A percentile compares a stretch with the other conserved stretches of the same genome.
These are phyloP conservation scores for Sterna hirundo DNA, from an alignment of 2,113 vertebrate species.

Conservation along the genomic window DNA sequence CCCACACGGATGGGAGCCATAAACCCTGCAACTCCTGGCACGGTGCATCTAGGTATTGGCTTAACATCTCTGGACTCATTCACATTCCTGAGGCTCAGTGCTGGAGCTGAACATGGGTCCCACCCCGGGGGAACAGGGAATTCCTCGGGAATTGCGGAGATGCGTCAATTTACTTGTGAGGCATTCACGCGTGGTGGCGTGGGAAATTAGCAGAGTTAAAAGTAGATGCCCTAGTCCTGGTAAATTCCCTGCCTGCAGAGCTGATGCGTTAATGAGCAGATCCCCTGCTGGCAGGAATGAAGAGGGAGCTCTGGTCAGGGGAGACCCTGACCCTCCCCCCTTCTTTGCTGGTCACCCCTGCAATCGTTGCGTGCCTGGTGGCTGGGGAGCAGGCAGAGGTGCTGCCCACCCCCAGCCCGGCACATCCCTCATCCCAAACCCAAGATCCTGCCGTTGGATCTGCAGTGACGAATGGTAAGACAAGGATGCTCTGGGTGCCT, in stretches of 20 bases:
- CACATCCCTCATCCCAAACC: not conserved
- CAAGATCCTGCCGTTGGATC: not conserved
- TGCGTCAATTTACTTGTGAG: not conserved
- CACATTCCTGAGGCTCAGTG: not conserved
- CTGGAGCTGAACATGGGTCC: not conserved
- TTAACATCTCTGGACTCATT: not conserved
- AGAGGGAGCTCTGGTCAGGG: not conserved
- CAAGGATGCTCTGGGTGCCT: not conserved
- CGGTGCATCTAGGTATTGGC: not conserved
- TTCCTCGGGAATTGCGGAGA: not conserved
- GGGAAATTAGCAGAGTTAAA: not conserved
- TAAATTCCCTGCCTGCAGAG: not conserved
- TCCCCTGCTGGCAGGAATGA: not conserved
- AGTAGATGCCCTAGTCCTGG: not conserved
- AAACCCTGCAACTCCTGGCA: not conserved
- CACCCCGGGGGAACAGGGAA: accelerated
- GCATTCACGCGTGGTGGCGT: accelerated
- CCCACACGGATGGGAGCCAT: not conserved
- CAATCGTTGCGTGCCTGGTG: not conserved
- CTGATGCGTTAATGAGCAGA: not conserved
- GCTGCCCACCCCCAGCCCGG: accelerated
- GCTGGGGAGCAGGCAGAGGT: not conserved
- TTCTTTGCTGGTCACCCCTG: not conserved
- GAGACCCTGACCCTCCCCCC: not conserved
- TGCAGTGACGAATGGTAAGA: not conserved